Evolutionary conservation across 1,140 invertebrate genomes (phyloP), one percentile per base, ranked within the genome.

Genomic region (Drosophila repleta): DNA sequence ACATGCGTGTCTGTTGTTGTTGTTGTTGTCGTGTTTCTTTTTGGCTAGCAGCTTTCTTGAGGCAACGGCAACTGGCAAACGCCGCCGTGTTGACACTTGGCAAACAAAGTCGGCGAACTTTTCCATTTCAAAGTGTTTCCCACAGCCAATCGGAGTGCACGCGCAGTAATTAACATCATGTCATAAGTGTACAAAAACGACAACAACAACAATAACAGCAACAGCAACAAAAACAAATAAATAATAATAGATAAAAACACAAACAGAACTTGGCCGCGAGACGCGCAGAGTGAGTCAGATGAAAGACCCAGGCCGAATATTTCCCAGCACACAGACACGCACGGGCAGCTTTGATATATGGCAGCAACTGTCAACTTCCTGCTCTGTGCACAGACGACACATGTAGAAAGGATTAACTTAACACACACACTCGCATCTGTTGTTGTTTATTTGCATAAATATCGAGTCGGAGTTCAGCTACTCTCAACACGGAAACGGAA

Each of bases 101-200:
- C 65, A 73, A 73, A 73, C 57, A 68, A n/a, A n/a, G 65, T 58
- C 70, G 70, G 70, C 70, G 65, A 73, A 73, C 70, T 73, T 73
- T 68, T 56, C 39, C 55, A 67, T 67, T 73, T 73, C 64, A 73
- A 73, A 73, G 70, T 49, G 70, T 20, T 72, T 72, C 68, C 68
- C 68, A 71, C 37, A 56, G 55, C 49, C 49, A 64, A 32, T 18
- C 61, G 39, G 70, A 79, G 62, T 76, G 62, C 73, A 70, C 70
- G 79, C 71, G 74, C 74, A 80, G 82, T 88, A 85, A 85, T 85
- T 85, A 85, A 85, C 82, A 85, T 85, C 82, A 85, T 85, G 82
- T 85, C 82, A 85, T 85, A 85, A 87, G 81, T 85, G 82, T 85
- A 85, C 81, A 71, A 81, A 87, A 65, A 85, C 6, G 2, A 32